A percentile compares a stretch with the other conserved stretches of the same genome.
These are phyloP conservation scores for Blennius ocellaris DNA, from an alignment of 2,113 vertebrate species.

Conservation along the genomic window DNA sequence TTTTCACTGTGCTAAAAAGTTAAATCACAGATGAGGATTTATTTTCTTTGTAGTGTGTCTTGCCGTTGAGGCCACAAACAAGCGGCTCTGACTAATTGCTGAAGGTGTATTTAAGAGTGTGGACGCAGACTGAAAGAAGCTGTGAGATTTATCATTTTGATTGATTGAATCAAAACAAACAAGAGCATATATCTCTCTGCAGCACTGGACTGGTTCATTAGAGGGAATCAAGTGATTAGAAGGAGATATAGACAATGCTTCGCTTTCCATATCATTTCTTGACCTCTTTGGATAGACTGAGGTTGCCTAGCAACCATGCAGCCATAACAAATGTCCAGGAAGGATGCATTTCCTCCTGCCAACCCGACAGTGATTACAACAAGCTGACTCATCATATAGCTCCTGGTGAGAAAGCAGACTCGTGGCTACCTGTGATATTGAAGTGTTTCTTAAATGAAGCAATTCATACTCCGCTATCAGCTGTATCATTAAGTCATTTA, in stretches of 20 bases:
- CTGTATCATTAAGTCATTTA: neutral
- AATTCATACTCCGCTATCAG: neutral
- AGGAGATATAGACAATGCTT: too few species aligned
- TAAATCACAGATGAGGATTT: conserved; percentile 6
- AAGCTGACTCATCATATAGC: neutral
- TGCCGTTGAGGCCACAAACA: neutral
- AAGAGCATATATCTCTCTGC: too few species aligned
- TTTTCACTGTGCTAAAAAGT: neutral
- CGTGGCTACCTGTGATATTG: neutral
- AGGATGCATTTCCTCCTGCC: too few species aligned
- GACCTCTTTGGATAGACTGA: neutral
- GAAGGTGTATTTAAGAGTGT: too few species aligned
- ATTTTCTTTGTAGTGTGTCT: neutral
- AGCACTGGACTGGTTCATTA: too few species aligned
- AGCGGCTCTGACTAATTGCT: neutral
- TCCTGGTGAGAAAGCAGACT: neutral
- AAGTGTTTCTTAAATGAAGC: neutral
- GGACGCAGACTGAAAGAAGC: too few species aligned
- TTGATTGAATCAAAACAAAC: too few species aligned
- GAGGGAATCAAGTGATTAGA: too few species aligned
- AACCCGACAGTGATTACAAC: too few species aligned
- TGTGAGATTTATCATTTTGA: too few species aligned
- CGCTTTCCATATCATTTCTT: too few species aligned
- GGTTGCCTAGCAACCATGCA: neutral
- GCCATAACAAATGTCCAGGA: neutral